These are phyloP conservation scores for Drosophila lowei DNA, from an alignment of 1,140 invertebrate species.

Conservation along the genomic window DNA sequence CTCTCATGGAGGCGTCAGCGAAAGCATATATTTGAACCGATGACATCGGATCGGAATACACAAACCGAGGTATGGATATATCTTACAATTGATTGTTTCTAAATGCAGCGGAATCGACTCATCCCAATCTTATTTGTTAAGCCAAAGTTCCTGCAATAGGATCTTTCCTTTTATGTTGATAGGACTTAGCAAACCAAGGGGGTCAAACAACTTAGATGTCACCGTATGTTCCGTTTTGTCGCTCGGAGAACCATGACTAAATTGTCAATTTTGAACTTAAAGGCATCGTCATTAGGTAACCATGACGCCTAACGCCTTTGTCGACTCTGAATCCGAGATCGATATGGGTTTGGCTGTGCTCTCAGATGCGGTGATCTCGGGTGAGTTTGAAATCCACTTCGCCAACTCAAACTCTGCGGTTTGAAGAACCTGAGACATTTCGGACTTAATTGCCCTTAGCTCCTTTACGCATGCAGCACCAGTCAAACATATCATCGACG, in stretches of 20 bases:
- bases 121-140: neutral
- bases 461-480: too few relatives aligned
- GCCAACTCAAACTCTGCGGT: too few relatives aligned
- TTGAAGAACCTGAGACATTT: too few relatives aligned
- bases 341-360: neutral
- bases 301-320: neutral
- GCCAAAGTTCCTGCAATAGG: too few relatives aligned
- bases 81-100: neutral
- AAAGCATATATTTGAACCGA: neutral
- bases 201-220: neutral
- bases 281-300: neutral
- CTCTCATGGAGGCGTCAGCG: conserved; percentile 6
- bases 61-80: neutral
- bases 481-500: too few relatives aligned
- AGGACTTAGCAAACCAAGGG: neutral
- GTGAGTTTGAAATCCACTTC: neutral
- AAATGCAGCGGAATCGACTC: conserved; percentile 9
- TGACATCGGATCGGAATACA: neutral
- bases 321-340: conserved; percentile 1
- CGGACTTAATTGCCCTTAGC: too few relatives aligned
- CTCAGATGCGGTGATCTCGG: neutral
- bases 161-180: neutral
- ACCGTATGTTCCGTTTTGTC: conserved; percentile 12
- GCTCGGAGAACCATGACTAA: conserved; percentile 4
- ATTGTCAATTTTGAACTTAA: conserved; percentile 2